phyloP scores from a whole-genome alignment of 2,113 vertebrate genomes.

The Hypomesus transpacificus region DNA sequence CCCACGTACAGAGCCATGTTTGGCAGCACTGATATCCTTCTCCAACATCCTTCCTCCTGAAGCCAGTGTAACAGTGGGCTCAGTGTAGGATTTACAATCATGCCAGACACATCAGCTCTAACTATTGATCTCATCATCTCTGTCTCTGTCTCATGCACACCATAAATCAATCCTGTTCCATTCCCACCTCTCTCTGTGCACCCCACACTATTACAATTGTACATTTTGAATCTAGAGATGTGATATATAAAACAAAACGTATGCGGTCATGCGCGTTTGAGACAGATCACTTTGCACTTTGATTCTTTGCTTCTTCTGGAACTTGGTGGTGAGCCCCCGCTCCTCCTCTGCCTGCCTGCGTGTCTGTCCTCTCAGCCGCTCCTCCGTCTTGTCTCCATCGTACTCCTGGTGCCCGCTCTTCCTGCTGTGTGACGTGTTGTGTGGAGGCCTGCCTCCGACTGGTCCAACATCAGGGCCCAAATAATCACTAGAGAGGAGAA shows the following conservation, averaged over 20 bases:
- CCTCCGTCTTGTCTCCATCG: background rate
- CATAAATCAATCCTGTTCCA: background rate
- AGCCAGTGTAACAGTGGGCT: too few species aligned
- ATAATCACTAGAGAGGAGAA: background rate
- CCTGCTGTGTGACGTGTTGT: conserved; percentile 29
- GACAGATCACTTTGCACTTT: conserved; percentile 70
- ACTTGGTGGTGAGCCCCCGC: conserved; percentile 34
- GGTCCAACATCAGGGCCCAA: conserved; percentile 28
- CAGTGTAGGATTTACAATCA: conserved; percentile 24
- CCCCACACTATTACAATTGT: conserved; percentile 45
- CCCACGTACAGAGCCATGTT: conserved; percentile 55
- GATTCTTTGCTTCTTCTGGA: conserved; percentile 56
- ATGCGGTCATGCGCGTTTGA: conserved; percentile 47
- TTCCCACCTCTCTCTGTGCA: conserved; percentile 18
- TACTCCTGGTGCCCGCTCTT: conserved; percentile 14
- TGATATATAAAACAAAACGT: conserved; percentile 23
- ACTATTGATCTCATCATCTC: background rate
- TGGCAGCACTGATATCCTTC: too few species aligned
- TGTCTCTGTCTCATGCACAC: background rate
- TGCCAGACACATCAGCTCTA: conserved; percentile 18
- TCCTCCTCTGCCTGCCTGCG: conserved; percentile 38
- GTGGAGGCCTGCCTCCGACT: conserved; percentile 26
- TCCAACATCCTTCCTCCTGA: too few species aligned
- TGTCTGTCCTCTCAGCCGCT: background rate
- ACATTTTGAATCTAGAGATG: conserved; percentile 30